Base-by-base conservation (phyloP, 2,888 invertebrate genomes). In the Mechanitis messenoides region DNA sequence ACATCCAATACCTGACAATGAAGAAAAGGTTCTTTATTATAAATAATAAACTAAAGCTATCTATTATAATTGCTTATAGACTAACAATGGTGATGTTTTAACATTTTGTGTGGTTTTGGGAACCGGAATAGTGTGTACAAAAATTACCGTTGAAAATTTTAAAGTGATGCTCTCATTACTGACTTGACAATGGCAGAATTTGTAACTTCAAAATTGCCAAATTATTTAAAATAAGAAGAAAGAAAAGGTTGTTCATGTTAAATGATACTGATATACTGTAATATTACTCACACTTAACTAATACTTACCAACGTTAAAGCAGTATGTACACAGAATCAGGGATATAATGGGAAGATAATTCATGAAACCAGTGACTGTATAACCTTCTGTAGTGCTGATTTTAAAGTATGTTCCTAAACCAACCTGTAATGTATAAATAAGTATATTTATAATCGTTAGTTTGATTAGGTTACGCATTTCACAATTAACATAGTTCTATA, bases 281-380 rank as follows among this genome's bases (percentile, higher is more conserved):
- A 56, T 31, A 7, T 35, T 28, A 3, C 12, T 45, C 6, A 33
- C 28, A 42, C 6, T 42, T 9, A 59, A 33, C n/a, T 20, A 31
- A 11, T 38, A 65, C 71, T 74, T 68, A 85, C 86, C 86, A 67
- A 80, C 80, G 69, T 81, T 83, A n/a, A 68, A 86, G 59, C 79
- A 80, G 65, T 70, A 84, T 9, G 83, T 81, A 0, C 82, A 76
- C 1, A 86, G 54, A 2, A 85, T 78, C 2, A 87, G 61, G 0
- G 85, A 87, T 11, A 79, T 68, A 0, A 87, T 69, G 0, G 87
- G 87, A 1, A 87, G 60, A 47, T 76, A 87, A 67, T 87, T 84
- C 63, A 84, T 62, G 53, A 80, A 71, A 0, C 84, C 86, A 2
- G 70, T 70, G 1, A 80, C 65, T 0, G 67, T 62, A 3, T 63